Conservation (phyloP, 1,140 invertebrate species). For the Pentalonia nigronervosa region DNA sequence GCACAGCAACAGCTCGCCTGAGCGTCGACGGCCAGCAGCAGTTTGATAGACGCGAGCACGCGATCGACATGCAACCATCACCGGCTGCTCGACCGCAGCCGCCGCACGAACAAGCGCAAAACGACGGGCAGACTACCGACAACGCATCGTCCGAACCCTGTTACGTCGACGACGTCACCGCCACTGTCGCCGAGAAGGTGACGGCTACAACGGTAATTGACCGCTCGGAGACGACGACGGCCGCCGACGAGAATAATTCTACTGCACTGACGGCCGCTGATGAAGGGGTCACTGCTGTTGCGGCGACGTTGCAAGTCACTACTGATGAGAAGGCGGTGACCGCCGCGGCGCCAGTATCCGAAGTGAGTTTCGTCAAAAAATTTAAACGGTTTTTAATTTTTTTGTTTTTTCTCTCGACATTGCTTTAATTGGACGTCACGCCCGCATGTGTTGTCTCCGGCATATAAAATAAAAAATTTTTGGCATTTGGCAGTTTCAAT, state of each 20-base stretch:
- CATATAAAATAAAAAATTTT: neutral
- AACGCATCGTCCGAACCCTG: neutral
- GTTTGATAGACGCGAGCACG: slow-evolving; percentile 10
- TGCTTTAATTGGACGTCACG: neutral
- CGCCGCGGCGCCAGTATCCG: too few species aligned
- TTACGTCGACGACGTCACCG: neutral
- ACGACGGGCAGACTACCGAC: neutral
- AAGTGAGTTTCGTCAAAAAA: neutral
- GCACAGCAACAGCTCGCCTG: neutral
- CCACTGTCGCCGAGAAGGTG: neutral
- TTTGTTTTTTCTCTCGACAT: neutral
- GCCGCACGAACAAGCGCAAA: neutral
- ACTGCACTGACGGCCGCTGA: too few species aligned
- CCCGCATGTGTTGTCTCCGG: neutral
- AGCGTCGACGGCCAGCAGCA: neutral
- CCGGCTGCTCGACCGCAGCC: neutral
- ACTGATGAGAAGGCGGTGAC: neutral
- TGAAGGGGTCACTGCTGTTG: neutral
- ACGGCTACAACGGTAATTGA: neutral
- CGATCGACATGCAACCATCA: slow-evolving; percentile 22
- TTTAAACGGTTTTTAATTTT: neutral
- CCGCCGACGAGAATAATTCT: neutral
- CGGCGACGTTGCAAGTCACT: neutral
- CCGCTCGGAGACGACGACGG: neutral
- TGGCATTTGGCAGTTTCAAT: neutral